Conservation (phyloP, 2,113 vertebrate genomes). For the Atlantisia rogersi region DNA sequence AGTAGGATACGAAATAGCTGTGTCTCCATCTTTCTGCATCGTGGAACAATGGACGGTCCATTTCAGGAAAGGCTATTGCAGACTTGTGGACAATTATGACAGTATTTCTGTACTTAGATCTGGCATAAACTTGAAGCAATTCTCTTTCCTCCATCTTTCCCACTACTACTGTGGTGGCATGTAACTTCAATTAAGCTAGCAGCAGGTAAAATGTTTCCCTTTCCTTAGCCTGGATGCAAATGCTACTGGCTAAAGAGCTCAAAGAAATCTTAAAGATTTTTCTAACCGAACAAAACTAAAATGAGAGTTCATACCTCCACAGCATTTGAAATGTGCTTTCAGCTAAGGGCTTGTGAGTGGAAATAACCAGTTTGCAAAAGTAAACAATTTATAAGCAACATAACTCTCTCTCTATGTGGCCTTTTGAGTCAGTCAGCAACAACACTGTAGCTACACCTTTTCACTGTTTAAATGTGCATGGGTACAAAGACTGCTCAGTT, state of each 20-base stretch:
- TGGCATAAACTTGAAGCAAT: background rate
- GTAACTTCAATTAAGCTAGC: accelerated
- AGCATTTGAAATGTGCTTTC: background rate
- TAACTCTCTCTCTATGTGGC: background rate
- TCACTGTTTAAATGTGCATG: background rate
- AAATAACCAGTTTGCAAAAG: background rate
- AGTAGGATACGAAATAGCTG: background rate
- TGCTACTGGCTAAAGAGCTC: background rate
- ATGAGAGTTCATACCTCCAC: background rate
- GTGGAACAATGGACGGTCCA: background rate
- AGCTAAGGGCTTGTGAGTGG: background rate
- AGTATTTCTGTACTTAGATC: background rate
- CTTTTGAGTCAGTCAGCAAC: background rate
- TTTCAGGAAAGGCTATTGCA: background rate
- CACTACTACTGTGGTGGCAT: background rate
- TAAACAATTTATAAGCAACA: background rate
- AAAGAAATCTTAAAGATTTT: background rate
- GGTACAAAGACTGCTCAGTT: background rate
- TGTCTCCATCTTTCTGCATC: accelerated
- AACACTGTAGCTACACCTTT: background rate
- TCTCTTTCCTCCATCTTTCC: background rate
- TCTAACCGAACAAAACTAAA: background rate
- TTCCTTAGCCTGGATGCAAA: background rate
- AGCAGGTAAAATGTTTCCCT: background rate
- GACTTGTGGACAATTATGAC: background rate